Base-by-base conservation (phyloP, 2,113 vertebrate species). In the Cyprichromis sp. region DNA sequence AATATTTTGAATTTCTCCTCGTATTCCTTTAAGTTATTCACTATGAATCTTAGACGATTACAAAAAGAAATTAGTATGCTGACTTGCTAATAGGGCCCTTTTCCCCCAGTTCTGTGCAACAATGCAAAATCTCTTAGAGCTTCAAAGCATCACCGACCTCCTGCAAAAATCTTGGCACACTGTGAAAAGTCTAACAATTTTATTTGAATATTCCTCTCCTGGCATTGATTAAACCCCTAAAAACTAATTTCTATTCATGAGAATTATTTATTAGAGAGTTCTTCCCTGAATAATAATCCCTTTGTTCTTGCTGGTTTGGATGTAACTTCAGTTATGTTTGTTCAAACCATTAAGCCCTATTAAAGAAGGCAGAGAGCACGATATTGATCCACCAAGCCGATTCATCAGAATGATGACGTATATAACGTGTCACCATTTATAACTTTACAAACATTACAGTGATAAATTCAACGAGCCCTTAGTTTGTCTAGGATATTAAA, bases 231-330 rank as follows among this genome's bases (percentile, higher is more conserved):
- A 47, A 47, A 7, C 14, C 9, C 9, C 21, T 76, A 76, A 29
- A 47, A 76, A 76, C 40, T 12, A 1, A 29, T 47, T 26, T 45
- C 24, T 29, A 26, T 76, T 47, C 9, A 17, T 47, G 42, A 47
- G 21, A 73, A 73, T 45, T 7, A 45, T 29, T 76, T 76, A 47
- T 47, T 29, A 19, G 42, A 16, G 24, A 11, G 42, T 19, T 76
- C 24, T 76, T 17, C 24, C 71, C 24, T 29, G 40, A 76, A 76
- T 47, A 29, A 29, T 47, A 29, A 47, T 19, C 21, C 40, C 14
- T 76, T 76, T 76, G 24, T 76, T 76, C 24, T 76, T 47, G 38
- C 66, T 45, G 42, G 71, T 47, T 76, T 76, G 42, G 16, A 29
- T 76, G 71, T 47, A 47, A 47, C 42, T 47, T 26, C 40, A 29